A percentile compares a stretch with the other conserved stretches of the same genome.
phyloP scores from a whole-genome alignment of 2,888 invertebrate species.

The Diplolepis rosae region DNA sequence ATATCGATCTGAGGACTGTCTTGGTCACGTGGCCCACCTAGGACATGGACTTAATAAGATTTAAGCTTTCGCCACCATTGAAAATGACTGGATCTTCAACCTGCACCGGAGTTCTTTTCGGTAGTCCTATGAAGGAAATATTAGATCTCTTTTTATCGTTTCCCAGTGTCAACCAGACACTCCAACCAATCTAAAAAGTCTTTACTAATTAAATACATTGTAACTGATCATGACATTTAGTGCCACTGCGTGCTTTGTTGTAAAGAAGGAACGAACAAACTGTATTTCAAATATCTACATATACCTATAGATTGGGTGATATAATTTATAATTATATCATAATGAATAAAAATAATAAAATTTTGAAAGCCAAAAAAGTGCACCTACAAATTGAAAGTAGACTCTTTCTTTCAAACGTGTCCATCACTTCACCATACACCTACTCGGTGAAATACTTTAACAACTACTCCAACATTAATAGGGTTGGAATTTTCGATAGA shows the following conservation, averaged over 20 bases:
- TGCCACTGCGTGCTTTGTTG: conserved; percentile 42
- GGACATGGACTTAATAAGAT: no score
- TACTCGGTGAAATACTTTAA: conserved; percentile 58
- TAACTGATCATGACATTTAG: background rate
- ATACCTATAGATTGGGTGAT: conserved; percentile 40
- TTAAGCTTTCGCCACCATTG: no score
- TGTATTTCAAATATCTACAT: conserved; percentile 59
- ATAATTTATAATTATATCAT: conserved; percentile 47
- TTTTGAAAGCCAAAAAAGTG: conserved; percentile 29
- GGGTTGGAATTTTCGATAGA: conserved; percentile 48
- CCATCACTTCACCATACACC: conserved; percentile 58
- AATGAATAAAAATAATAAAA: conserved; percentile 4
- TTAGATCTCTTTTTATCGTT: background rate
- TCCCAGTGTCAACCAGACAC: background rate
- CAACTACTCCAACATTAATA: conserved; percentile 55
- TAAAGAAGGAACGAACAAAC: conserved; percentile 56
- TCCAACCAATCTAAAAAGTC: background rate
- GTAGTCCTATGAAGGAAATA: background rate
- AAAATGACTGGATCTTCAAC: conserved; percentile 38
- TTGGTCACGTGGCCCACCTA: no score
- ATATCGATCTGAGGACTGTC: no score
- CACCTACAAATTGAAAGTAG: conserved; percentile 48
- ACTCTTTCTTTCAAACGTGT: conserved; percentile 48
- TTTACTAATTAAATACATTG: background rate
- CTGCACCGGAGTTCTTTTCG: background rate